Conservation (phyloP, 2,888 invertebrate species). For the Mythimna albipuncta region DNA sequence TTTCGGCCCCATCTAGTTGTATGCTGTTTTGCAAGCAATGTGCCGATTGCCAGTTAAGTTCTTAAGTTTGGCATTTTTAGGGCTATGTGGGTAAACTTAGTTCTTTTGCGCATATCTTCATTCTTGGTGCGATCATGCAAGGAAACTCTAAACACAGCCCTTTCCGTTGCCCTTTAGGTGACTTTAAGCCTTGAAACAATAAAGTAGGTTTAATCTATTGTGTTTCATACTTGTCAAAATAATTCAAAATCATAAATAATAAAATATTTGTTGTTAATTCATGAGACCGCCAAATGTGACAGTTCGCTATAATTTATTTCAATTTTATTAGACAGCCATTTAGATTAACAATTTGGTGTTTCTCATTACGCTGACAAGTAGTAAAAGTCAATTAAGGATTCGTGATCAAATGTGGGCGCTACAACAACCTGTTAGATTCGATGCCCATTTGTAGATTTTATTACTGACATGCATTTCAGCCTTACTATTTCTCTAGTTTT, state of each 20-base stretch:
- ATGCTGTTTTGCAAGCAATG: no score
- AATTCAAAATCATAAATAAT: neutral
- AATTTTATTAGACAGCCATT: slow-evolving; percentile 27
- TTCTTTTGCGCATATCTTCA: no score
- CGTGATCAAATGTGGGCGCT: slow-evolving; percentile 30
- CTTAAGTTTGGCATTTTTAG: no score
- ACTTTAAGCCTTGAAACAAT: no score
- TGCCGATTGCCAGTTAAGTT: no score
- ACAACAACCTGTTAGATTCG: slow-evolving; percentile 33
- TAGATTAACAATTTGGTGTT: slow-evolving; percentile 41
- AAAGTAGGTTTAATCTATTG: no score
- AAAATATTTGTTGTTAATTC: neutral
- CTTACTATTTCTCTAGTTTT: slow-evolving; percentile 19
- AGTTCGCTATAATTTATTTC: slow-evolving; percentile 22
- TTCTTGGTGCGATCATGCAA: no score
- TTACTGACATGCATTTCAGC: slow-evolving; percentile 11
- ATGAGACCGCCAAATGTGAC: slow-evolving; percentile 6
- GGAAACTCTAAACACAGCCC: no score
- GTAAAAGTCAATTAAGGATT: slow-evolving; percentile 41
- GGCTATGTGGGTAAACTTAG: no score
- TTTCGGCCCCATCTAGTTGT: no score
- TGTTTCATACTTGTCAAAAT: no score
- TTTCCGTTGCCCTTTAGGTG: no score
- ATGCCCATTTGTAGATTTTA: slow-evolving; percentile 36
- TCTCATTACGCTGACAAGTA: slow-evolving; percentile 30